These are phyloP conservation scores for Pyrocoelia pectoralis DNA, from an alignment of 2,888 invertebrate genomes.

Conservation along the genomic window DNA sequence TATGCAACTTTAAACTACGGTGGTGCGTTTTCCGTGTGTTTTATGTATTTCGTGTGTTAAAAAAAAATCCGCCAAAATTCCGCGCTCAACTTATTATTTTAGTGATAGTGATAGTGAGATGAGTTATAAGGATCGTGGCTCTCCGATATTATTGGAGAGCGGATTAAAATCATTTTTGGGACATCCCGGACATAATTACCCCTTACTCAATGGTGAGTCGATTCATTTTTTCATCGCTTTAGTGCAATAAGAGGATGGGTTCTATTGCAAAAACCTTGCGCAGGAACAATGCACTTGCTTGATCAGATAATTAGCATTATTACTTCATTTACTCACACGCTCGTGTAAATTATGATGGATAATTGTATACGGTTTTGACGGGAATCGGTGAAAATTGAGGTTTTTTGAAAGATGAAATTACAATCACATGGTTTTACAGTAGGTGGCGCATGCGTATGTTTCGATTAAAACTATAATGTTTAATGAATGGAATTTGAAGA, in stretches of 20 bases:
- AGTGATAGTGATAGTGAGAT: slow-evolving; percentile 71
- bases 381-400: slow-evolving; percentile 4
- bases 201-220: slow-evolving; percentile 80
- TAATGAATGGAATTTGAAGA: slow-evolving; percentile 34
- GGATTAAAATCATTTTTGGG: slow-evolving; percentile 87
- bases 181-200: slow-evolving; percentile 83
- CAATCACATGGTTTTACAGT: slow-evolving; percentile 45
- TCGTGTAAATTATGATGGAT: not conserved
- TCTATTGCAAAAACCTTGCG: slow-evolving; percentile 4
- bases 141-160: slow-evolving; percentile 88
- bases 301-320: not conserved
- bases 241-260: not conserved
- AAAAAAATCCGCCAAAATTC: slow-evolving; percentile 58
- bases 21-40: slow-evolving; percentile 39
- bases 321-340: not conserved
- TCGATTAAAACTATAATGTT: slow-evolving; percentile 20
- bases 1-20: slow-evolving; percentile 46
- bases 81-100: slow-evolving; percentile 58
- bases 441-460: slow-evolving; percentile 38
- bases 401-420: slow-evolving; percentile 31
- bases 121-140: slow-evolving; percentile 88
- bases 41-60: slow-evolving; percentile 19
- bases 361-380: not conserved
- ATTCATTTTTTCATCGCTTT: slow-evolving; percentile 15
- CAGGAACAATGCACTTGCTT: not conserved